phyloP scores from a whole-genome alignment of 2,797 vertebrate genomes.

The Phrynocephalus forsythii region DNA sequence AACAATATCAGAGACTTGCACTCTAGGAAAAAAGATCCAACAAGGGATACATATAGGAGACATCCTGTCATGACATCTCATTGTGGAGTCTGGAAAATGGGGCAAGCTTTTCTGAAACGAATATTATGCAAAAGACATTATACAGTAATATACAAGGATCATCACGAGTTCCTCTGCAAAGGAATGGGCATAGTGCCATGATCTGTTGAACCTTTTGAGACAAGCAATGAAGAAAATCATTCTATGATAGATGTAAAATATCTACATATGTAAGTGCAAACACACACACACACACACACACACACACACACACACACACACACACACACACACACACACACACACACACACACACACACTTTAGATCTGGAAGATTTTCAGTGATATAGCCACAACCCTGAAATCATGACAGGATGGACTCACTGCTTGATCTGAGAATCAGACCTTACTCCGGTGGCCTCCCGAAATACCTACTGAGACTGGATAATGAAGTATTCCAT shows the following conservation, averaged over 20 bases:
- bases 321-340: not conserved
- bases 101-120: not conserved
- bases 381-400: not conserved
- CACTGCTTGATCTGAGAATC: too few species aligned
- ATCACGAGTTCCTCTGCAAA: not conserved
- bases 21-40: not conserved
- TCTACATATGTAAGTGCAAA: not conserved
- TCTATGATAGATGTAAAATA: not conserved
- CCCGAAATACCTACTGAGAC: not conserved
- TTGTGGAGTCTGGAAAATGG: conserved; percentile 1
- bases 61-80: not conserved
- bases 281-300: not conserved
- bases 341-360: not conserved
- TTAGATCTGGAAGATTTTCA: not conserved
- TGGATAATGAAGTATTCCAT: not conserved
- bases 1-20: not conserved
- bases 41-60: not conserved
- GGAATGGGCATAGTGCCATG: not conserved
- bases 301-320: not conserved
- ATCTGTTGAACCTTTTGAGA: not conserved
- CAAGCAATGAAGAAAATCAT: not conserved
- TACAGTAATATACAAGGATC: not conserved
- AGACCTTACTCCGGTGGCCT: too few species aligned
- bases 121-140: not conserved
- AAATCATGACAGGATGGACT: not conserved